Evolutionary conservation across 1,140 invertebrate species (phyloP), one percentile per base, ranked within the genome.

Genomic region (Bilobella aurantiaca): DNA sequence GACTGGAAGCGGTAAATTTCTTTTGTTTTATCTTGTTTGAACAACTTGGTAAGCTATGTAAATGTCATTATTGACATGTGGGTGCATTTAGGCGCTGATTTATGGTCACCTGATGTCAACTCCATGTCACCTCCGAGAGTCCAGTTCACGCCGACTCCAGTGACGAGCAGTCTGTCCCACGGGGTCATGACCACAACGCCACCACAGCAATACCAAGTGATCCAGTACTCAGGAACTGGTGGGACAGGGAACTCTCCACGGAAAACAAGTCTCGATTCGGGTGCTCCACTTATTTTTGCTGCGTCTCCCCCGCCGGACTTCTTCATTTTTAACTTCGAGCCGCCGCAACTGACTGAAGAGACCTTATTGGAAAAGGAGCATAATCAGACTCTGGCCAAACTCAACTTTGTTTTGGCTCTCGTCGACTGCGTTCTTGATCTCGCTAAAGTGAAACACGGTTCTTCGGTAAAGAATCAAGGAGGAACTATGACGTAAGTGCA

Each of bases 291-390:
- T 25, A 59, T 74, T 58, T 78, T 77, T 74, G 78, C 78, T 18
- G 76, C 76, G 32, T 82, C 82, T 1, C 80, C 81, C 5, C 76
- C 78, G 0, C 77, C 75, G 21, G 76, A 79, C 64, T 78, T 81
- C 46, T 79, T 84, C 64, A 86, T 85, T 64, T 83, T 89, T 67
- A 86, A 85, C 67, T 96, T 95, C 79, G 84, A 91, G 28, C 85
- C 88, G 29, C 93, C 93, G 3, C 93, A 96, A 76, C 78, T 98
- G 62, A 90, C 91, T 37, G 92, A 96, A 78, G 95, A 98, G 79
- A 97, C 94, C 25, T 81, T 98, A 23, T 83, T 97, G 68, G 92
- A 95, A 83, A 85, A 87, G 64, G 91, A 93, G 75, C 94, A 97
- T 78, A 94, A 93, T 78, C 91, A 96, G 76, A 92, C 90, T 3